Conservation (phyloP, 2,888 invertebrate genomes). For the Clusia tigrina region DNA sequence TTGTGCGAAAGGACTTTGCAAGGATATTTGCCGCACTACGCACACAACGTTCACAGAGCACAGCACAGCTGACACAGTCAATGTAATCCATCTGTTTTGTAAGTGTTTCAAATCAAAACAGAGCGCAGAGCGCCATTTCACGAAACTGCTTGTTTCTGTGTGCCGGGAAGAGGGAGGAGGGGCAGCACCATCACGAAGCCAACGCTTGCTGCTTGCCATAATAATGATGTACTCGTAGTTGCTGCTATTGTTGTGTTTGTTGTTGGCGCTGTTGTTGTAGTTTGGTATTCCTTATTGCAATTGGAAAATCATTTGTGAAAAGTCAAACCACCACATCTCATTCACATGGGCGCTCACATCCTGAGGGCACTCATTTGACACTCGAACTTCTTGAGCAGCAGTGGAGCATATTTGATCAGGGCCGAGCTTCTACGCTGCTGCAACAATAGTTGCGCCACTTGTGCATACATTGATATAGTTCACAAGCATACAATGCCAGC, state of each 20-base stretch:
- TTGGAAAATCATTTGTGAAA: constrained; percentile 8
- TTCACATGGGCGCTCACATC: constrained; percentile 18
- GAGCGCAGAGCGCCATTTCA: neutral
- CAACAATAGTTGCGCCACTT: neutral
- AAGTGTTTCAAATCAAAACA: too few species aligned
- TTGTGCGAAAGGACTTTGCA: constrained; percentile 23
- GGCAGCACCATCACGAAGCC: neutral
- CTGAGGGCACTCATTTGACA: constrained; percentile 32
- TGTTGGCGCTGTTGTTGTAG: neutral
- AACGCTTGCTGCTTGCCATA: constrained; percentile 7
- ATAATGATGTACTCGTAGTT: neutral
- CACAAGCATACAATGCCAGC: too few species aligned
- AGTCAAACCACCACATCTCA: neutral
- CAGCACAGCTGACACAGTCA: constrained; percentile 3
- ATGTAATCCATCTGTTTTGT: constrained; percentile 7
- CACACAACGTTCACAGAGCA: neutral
- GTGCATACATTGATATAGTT: too few species aligned
- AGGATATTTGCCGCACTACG: neutral
- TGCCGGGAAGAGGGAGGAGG: constrained; percentile 4
- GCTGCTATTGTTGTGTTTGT: neutral
- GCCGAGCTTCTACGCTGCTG: neutral
- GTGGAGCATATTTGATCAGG: constrained; percentile 1
- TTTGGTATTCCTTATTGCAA: neutral
- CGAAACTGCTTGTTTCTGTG: neutral
- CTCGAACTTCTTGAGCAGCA: too few species aligned